Evolutionary conservation across 2,888 invertebrate genomes (phyloP).

Genomic region (Anticlea derivata): DNA sequence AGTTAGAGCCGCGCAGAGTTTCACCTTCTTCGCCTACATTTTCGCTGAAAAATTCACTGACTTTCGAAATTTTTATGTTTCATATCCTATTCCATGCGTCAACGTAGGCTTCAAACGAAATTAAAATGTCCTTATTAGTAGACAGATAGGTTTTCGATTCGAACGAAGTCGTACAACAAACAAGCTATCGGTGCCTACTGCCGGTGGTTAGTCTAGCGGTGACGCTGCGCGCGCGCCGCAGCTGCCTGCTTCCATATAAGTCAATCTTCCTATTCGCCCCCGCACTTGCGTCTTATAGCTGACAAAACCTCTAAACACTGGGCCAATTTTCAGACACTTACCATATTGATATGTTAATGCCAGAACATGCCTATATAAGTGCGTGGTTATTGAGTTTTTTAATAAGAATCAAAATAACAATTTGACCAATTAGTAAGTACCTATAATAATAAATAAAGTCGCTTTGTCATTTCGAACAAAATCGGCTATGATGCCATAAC

Average conservation of each 20-base stretch:
- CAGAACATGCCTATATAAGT: constrained; percentile 40
- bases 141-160: constrained; percentile 60
- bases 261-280: constrained; percentile 79
- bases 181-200: constrained; percentile 36
- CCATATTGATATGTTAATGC: constrained; percentile 62
- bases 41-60: constrained; percentile 26
- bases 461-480: constrained; percentile 5
- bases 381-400: constrained; percentile 36
- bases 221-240: constrained; percentile 65
- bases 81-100: too few species aligned
- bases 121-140: constrained; percentile 73
- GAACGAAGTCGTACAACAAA: constrained; percentile 61
- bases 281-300: constrained; percentile 55
- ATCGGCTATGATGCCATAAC: constrained; percentile 9
- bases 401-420: constrained; percentile 33
- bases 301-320: constrained; percentile 57
- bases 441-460: constrained; percentile 1
- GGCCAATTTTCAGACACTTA: constrained; percentile 56
- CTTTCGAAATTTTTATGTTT: constrained; percentile 26
- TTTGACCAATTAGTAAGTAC: constrained; percentile 27
- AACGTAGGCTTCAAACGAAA: constrained; percentile 60
- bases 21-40: constrained; percentile 22
- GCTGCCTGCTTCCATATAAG: constrained; percentile 68
- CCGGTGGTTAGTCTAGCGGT: constrained; percentile 66
- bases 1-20: too few species aligned